Evolutionary conservation across 2,113 vertebrate genomes (phyloP).

Genomic region (Corythornis cristatus): DNA sequence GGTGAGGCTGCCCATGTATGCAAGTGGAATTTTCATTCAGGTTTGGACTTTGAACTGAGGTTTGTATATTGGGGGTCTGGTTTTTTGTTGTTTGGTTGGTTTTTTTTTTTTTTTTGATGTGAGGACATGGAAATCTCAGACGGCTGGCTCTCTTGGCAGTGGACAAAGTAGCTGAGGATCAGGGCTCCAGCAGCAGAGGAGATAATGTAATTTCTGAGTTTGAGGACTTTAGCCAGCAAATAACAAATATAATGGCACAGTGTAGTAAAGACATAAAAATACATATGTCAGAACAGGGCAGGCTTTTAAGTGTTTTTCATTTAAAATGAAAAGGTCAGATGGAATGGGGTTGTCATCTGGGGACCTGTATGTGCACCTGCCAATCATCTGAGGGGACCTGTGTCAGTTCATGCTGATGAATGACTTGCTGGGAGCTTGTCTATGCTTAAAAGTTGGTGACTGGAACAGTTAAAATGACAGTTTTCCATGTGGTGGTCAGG

Average conservation of each 20-base stretch:
- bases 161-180: neutral
- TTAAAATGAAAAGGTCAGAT: conserved; percentile 59
- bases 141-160: neutral
- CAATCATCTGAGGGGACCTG: neutral
- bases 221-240: neutral
- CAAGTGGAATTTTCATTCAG: neutral
- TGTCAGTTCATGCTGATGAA: neutral
- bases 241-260: neutral
- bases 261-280: neutral
- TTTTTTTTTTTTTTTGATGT: rapidly evolving
- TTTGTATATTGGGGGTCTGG: neutral
- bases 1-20: neutral
- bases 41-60: neutral
- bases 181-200: neutral
- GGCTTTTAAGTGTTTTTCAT: conserved; percentile 49
- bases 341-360: conserved; percentile 18
- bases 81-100: neutral
- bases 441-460: neutral
- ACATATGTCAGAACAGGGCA: conserved; percentile 4
- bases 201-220: neutral
- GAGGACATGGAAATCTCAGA: neutral
- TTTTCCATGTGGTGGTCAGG: neutral
- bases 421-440: conserved; percentile 22
- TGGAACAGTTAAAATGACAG: neutral
- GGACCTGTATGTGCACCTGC: neutral